Conservation (phyloP, 35 echinoderm and acorn worm species). For the Heliocidaris erythrogramma region DNA sequence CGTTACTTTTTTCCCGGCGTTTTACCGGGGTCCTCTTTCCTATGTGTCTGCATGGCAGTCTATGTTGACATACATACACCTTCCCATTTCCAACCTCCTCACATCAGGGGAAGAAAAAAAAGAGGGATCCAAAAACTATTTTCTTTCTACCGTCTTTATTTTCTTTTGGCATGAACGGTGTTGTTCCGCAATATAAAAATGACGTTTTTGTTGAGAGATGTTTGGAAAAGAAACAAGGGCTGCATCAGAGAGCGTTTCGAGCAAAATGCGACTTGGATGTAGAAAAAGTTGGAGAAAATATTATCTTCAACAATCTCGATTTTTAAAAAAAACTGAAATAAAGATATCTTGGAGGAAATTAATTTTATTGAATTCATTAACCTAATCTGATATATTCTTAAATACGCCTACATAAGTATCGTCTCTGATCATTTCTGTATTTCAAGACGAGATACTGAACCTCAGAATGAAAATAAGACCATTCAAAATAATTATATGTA, state of each 20-base stretch:
- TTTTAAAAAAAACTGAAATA: no score
- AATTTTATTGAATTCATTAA: no score
- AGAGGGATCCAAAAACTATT: conserved; percentile 8
- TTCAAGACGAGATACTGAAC: no score
- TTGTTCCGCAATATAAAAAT: conserved; percentile 22
- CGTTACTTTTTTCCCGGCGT: conserved; percentile 9
- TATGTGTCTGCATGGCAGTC: neutral
- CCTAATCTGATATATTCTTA: no score
- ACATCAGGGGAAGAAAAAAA: neutral
- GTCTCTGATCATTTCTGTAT: no score
- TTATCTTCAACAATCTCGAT: neutral
- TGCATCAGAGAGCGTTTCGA: neutral
- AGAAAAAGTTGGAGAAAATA: no score
- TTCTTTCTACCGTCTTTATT: conserved; percentile 3
- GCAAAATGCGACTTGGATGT: neutral
- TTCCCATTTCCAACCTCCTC: conserved; percentile 14
- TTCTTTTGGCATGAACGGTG: conserved; percentile 29
- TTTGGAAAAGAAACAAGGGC: conserved; percentile 1
- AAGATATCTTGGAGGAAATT: no score
- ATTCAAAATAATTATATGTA: no score
- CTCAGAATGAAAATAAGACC: no score
- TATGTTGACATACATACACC: conserved; percentile 36
- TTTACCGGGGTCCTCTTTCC: neutral
- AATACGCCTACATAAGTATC: no score
- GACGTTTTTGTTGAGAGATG: conserved; percentile 28